Evolutionary conservation across 2,113 vertebrate species (phyloP).

Genomic region (Chitala chitala): DNA sequence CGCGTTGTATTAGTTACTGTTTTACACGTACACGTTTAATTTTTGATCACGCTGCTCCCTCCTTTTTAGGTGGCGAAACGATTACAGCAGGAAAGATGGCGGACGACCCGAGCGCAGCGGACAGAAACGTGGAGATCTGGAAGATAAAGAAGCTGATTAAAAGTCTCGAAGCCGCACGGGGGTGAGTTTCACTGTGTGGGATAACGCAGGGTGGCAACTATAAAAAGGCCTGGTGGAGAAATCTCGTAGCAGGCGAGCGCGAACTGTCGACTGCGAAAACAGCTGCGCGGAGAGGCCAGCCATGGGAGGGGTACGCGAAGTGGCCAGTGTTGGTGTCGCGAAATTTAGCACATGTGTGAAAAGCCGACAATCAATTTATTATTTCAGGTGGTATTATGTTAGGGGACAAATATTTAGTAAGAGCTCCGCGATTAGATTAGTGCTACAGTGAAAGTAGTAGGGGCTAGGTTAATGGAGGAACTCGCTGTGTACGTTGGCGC

Average conservation of each 20-base stretch:
- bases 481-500: not conserved
- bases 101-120: slow-evolving; percentile 94
- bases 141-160: slow-evolving; percentile 99
- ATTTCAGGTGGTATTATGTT: not conserved
- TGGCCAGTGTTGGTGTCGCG: not conserved
- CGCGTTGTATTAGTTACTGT: not conserved
- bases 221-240: not conserved
- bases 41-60: not conserved
- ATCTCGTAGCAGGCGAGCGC: not conserved
- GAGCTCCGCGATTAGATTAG: not conserved
- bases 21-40: not conserved
- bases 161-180: slow-evolving; percentile 91
- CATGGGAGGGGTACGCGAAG: not conserved
- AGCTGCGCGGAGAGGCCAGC: too few species aligned
- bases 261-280: not conserved
- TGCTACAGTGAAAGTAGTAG: not conserved
- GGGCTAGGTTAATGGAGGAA: not conserved
- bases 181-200: slow-evolving; percentile 62
- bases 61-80: slow-evolving; percentile 62
- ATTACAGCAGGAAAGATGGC: slow-evolving; percentile 83
- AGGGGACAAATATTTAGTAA: not conserved
- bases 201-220: slow-evolving; percentile 2
- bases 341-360: not conserved
- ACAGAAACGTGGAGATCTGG: slow-evolving; percentile 98
- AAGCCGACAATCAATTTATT: not conserved